Evolutionary conservation across 1,140 invertebrate species (phyloP), one percentile per base, ranked within the genome.

Genomic region (Diplogasteroides magnus): DNA sequence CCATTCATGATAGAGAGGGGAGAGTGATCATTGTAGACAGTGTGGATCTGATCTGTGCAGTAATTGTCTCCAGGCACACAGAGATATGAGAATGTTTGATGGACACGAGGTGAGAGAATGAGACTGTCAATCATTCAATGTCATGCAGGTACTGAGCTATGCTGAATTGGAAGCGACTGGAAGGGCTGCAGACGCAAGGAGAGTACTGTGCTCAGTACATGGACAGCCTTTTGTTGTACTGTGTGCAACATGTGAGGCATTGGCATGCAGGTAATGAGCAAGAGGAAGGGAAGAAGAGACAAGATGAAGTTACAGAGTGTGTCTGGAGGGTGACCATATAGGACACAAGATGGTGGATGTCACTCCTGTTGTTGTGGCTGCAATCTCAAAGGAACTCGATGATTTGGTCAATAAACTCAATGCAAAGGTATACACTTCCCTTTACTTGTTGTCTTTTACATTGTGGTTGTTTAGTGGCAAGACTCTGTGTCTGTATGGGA

Each of bases 1-100:
- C n/a, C n/a, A n/a, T n/a, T n/a, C n/a, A n/a, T 29, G 25, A 66
- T 26, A 3, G n/a, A 25, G 19, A 32, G 2, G 64, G 27, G 31
- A 66, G 57, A 25, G 31, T 28, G 32, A 6, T 19, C 19, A 48
- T 19, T 74, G 73, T 26, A 60, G 64, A 2, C 73, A 74, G 60
- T 74, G 73, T 57, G 59, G 67, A 6, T 59, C 70, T 15, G 73
- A 71, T 37, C 70, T 96, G 19, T 95, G 93, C 85, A 88, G 89
- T 26, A 91, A 92, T 82, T 97, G 93, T 85, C 91, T 94, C 73
- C 91, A 90, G 29, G 93, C 93, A 60, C 93, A 97, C 84, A 90
- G 92, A 82, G 87, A 86, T 72, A 95, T 96, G 92, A 63, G 69
- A 15, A 69, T 77, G 48, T 77, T 77, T 28, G 72, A 77, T 26